Conservation (phyloP, 2,888 invertebrate species). For the Anagyrus pseudococci region DNA sequence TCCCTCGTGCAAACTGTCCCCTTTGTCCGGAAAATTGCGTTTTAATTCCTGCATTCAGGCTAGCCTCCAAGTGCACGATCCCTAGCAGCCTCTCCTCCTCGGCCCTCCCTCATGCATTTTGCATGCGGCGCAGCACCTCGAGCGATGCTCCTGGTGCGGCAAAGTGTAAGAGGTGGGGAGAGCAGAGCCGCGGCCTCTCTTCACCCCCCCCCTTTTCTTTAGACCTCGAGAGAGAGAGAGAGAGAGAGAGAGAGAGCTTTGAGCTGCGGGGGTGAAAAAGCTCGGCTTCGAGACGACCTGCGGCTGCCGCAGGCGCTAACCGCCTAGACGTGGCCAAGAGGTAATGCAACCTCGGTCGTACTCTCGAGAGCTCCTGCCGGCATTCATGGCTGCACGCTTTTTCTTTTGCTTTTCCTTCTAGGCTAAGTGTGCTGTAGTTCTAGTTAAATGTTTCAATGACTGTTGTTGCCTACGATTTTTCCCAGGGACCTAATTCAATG, state of each 20-base stretch:
- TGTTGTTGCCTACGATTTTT: too few species aligned
- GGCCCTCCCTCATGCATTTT: slow-evolving; percentile 53
- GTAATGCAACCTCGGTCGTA: not conserved
- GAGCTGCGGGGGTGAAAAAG: not conserved
- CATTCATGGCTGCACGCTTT: too few species aligned
- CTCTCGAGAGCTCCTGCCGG: too few species aligned
- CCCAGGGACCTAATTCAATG: too few species aligned
- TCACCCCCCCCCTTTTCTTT: not conserved
- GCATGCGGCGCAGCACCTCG: slow-evolving; percentile 48
- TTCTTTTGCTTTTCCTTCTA: slow-evolving; percentile 12
- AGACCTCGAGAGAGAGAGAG: slow-evolving; percentile 5
- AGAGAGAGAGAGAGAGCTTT: slow-evolving; percentile 13
- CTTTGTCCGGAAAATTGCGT: slow-evolving; percentile 61
- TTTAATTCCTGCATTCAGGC: slow-evolving; percentile 60
- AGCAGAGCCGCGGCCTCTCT: slow-evolving; percentile 4
- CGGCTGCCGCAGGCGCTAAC: not conserved
- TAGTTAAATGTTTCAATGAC: too few species aligned
- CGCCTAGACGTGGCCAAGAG: not conserved
- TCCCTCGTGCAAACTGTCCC: slow-evolving; percentile 60
- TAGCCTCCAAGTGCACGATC: too few species aligned
- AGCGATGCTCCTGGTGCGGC: not conserved
- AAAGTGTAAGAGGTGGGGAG: not conserved
- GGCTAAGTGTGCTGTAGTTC: too few species aligned
- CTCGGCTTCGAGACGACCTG: not conserved
- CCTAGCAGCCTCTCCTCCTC: slow-evolving; percentile 42